These are phyloP conservation scores for Marmota monax DNA, from an alignment of 2,113 vertebrate genomes.

Conservation along the genomic window DNA sequence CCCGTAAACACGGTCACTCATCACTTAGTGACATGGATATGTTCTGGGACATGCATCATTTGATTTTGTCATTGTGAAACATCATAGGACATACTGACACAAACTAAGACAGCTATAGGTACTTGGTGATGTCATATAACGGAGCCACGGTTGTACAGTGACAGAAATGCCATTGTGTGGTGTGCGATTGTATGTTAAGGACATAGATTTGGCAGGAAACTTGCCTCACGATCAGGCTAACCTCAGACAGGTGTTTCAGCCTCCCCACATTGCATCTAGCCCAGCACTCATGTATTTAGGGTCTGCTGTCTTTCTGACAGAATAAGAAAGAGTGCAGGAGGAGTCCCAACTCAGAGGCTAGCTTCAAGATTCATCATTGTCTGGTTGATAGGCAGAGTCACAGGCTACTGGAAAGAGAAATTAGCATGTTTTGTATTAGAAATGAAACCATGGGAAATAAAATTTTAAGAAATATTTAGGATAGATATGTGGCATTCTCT, in stretches of 20 bases:
- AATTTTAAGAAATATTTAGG: background rate
- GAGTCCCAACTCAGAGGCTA: background rate
- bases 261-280: no score
- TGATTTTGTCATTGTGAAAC: background rate
- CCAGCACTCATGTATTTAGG: background rate
- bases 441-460: background rate
- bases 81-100: background rate
- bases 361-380: background rate
- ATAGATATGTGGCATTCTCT: background rate
- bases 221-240: background rate
- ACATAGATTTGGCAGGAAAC: background rate
- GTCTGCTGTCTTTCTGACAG: background rate
- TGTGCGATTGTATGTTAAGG: background rate
- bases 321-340: background rate
- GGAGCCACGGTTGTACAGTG: no score
- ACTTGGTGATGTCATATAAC: background rate
- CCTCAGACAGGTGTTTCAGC: background rate
- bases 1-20: no score
- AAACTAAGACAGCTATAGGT: background rate
- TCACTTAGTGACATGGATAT: background rate
- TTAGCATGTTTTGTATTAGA: background rate
- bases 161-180: background rate
- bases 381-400: background rate
- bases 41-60: background rate
- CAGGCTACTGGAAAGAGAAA: background rate